Evolutionary conservation across 2,888 invertebrate genomes (phyloP).

Genomic region (Xestia xanthographa): DNA sequence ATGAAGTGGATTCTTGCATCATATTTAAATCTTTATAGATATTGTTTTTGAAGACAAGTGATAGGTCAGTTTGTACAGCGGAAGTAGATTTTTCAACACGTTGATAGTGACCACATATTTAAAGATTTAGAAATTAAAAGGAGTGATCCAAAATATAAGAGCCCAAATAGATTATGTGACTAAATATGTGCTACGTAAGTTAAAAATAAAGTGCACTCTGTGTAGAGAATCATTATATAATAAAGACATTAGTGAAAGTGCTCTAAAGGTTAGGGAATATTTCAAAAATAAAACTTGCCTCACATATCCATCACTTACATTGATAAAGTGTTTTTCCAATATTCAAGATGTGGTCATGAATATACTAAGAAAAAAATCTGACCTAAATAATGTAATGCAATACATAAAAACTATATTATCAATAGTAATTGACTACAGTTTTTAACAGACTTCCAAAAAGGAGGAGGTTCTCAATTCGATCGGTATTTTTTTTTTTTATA

Average conservation of each 20-base stretch:
- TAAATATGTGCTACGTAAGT: conserved; percentile 8
- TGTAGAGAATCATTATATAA: neutral
- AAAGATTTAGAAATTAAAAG: conserved; percentile 9
- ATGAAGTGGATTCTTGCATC: conserved; percentile 5
- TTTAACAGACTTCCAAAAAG: too few species aligned
- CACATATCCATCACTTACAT: conserved; percentile 3
- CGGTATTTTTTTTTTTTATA: too few species aligned
- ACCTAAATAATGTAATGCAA: too few species aligned
- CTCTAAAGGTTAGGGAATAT: conserved; percentile 7
- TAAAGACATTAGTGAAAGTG: neutral
- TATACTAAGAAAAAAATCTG: too few species aligned
- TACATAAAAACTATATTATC: too few species aligned
- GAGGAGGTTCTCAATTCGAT: too few species aligned
- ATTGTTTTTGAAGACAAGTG: neutral
- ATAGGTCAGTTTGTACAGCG: neutral
- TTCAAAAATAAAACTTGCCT: conserved; percentile 9
- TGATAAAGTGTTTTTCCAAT: neutral
- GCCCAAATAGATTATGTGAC: neutral
- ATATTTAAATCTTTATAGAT: neutral
- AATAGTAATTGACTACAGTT: too few species aligned
- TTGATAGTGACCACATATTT: neutral
- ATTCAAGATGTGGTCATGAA: conserved; percentile 1
- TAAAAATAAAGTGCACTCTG: conserved; percentile 11
- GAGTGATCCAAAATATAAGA: conserved; percentile 17
- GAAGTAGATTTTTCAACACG: neutral